Base-by-base conservation (phyloP, 2,797 vertebrate species). In the Xenentodon cancila region DNA sequence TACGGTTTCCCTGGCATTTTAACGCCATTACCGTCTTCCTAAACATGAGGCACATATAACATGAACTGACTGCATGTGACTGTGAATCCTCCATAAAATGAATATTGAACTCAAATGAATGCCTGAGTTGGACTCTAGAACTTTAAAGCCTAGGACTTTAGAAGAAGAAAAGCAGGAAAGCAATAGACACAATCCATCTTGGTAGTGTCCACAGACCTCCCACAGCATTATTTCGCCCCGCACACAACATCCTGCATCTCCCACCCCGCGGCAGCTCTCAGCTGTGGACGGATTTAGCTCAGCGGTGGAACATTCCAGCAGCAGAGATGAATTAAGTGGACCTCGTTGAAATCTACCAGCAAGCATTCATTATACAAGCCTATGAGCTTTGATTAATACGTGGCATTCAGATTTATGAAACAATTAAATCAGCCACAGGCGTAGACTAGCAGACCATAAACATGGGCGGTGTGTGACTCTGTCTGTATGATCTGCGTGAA, bases 221-320 rank as follows among this genome's bases (percentile, higher is more conserved):
- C 70, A 61, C 64, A 52, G 79, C 16, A n/a, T 73, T 71, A 85
- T 54, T 53, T 48, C 59, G 75, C 52, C 44, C 48, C 34, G 22
- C 64, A 48, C 3, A 32, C 57, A 76, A 59, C 75, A 71, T 64
- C 58, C 8, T 4, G 59, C 46, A 59, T 62, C 64, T 60, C 50
- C 25, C 61, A 47, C 16, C 49, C 63, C 61, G 47, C 53, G 43
- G 30, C 59, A 51, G 60, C 59, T 63, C 68, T 75, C 63, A 50
- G 57, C 66, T 42, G 65, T 22, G 79, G 34, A 79, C 73, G 22
- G 67, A 77, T 77, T 79, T 84, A 86, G 68, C 43, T 0, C 74
- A 30, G 57, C 57, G 53, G 63, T 3, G 13, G 21, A 16, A 47
- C 53, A 56, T 67, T 67, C 46, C 7, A 37, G 27, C 20, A 52